These are phyloP conservation scores for Isichthys henryi DNA, from an alignment of 2,113 vertebrate species.

Conservation along the genomic window DNA sequence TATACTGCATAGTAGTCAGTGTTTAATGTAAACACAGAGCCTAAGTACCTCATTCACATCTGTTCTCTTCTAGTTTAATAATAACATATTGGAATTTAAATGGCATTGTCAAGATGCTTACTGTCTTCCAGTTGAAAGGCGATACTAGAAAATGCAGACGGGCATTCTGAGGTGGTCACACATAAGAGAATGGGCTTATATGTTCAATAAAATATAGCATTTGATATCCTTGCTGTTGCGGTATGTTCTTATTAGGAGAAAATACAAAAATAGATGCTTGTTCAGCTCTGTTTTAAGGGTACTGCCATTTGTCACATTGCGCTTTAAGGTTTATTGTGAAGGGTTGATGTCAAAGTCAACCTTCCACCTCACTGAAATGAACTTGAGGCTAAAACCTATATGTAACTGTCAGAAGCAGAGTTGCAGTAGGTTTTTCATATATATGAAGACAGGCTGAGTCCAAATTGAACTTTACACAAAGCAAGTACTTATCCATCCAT, in stretches of 20 bases:
- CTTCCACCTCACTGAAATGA: not conserved
- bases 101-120: not conserved
- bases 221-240: constrained; percentile 23
- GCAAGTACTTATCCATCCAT: not conserved
- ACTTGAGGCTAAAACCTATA: not conserved
- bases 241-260: constrained; percentile 32
- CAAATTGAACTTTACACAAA: not conserved
- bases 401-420: not conserved
- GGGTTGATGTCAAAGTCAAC: not conserved
- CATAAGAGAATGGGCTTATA: constrained; percentile 25
- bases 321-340: not conserved
- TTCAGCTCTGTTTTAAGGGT: constrained; percentile 30
- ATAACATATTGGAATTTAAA: not conserved
- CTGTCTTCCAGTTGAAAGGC: not conserved
- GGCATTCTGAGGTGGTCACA: constrained; percentile 29
- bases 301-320: constrained; percentile 33
- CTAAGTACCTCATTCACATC: not conserved
- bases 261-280: constrained; percentile 31
- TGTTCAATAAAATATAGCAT: constrained; percentile 12
- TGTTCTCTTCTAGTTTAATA: not conserved
- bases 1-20: not conserved
- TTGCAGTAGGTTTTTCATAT: not conserved
- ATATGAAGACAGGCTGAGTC: not conserved
- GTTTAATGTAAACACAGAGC: not conserved
- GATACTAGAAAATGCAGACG: not conserved